These are phyloP conservation scores for Aselliscus stoliczkanus DNA, from an alignment of 2,797 vertebrate genomes.

Conservation along the genomic window DNA sequence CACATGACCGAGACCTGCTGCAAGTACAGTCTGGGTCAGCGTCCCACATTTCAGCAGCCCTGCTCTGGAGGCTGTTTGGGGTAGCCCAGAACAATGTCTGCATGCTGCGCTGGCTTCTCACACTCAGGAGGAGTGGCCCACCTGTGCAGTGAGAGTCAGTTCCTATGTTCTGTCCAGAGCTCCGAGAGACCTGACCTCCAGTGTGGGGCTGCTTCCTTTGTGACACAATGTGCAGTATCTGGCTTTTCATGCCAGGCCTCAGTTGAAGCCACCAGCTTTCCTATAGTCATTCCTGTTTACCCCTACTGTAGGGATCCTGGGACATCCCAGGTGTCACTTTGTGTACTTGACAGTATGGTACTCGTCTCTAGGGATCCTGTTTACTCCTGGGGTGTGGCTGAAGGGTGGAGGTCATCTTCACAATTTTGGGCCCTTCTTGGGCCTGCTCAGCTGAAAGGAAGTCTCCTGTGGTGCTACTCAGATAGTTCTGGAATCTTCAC, in stretches of 20 bases:
- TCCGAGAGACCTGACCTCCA: neutral
- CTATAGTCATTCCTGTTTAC: neutral
- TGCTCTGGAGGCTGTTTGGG: neutral
- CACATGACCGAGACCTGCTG: neutral
- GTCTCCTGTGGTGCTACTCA: neutral
- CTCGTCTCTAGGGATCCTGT: neutral
- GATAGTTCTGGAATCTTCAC: slow-evolving; percentile 7
- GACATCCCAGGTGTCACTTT: neutral
- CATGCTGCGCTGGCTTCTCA: neutral
- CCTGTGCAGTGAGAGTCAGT: neutral
- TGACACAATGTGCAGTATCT: neutral
- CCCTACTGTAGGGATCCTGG: neutral
- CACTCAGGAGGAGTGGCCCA: neutral
- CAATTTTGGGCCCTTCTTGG: neutral
- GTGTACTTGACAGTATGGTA: neutral
- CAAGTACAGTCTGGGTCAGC: neutral
- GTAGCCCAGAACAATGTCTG: neutral
- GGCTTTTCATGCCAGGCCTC: neutral
- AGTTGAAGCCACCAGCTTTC: neutral
- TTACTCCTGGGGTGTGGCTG: neutral
- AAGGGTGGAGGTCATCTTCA: neutral
- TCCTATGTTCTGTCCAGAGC: neutral
- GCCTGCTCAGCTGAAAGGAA: neutral
- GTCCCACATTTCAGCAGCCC: neutral
- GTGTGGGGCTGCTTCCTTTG: neutral